phyloP scores from a whole-genome alignment of 1,140 invertebrate species.

The Whitmania pigra region DNA sequence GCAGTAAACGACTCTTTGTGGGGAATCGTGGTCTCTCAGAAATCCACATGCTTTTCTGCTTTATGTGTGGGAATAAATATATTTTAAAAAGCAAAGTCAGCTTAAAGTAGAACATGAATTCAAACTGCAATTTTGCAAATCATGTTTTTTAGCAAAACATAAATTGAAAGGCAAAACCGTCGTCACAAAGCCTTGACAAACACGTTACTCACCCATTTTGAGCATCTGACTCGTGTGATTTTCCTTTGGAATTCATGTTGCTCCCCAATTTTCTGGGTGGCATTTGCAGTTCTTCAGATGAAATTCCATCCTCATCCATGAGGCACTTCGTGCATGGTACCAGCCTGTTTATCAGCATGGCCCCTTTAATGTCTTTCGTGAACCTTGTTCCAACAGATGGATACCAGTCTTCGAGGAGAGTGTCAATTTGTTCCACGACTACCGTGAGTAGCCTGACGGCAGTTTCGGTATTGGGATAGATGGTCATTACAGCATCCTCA shows the following conservation, averaged over 20 bases:
- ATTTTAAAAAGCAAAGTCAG: background rate
- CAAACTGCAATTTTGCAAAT: background rate
- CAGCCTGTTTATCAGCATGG: constrained; percentile 82
- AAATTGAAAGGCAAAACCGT: background rate
- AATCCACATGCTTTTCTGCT: constrained; percentile 1
- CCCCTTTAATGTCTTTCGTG: constrained; percentile 89
- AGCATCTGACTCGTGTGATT: background rate
- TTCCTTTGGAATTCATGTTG: background rate
- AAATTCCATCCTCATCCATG: constrained; percentile 34
- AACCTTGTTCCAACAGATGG: constrained; percentile 86
- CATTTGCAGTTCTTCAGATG: constrained; percentile 29
- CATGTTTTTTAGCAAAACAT: background rate
- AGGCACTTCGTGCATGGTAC: constrained; percentile 81
- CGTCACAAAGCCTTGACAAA: background rate
- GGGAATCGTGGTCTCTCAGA: constrained; percentile 12
- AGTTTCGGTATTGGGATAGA: constrained; percentile 20
- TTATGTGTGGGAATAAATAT: background rate
- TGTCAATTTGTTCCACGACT: constrained; percentile 90
- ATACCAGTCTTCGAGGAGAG: constrained; percentile 94
- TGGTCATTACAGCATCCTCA: constrained; percentile 44
- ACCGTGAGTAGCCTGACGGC: constrained; percentile 72
- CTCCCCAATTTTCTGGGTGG: background rate
- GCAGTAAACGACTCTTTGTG: constrained; percentile 36
- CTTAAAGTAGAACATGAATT: background rate
- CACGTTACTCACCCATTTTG: background rate